Conservation (phyloP, 2,113 vertebrate genomes). For the Dasyurus viverrinus region DNA sequence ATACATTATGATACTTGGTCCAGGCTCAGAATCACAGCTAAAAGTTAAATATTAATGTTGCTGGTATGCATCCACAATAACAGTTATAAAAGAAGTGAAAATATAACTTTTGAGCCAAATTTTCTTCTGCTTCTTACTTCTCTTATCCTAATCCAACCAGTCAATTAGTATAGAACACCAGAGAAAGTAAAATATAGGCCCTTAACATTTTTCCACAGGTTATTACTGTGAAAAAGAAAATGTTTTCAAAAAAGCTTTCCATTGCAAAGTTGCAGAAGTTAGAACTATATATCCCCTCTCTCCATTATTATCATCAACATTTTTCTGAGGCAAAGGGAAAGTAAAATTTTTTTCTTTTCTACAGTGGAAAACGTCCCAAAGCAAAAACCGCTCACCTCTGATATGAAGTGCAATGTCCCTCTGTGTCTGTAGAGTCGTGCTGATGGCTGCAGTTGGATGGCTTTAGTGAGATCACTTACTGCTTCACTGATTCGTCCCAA, state of each 20-base stretch:
- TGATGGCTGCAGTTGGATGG: slow-evolving; percentile 95
- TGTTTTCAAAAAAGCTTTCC: neutral
- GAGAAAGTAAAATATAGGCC: neutral
- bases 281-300: neutral
- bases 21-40: slow-evolving; percentile 4
- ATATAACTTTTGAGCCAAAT: neutral
- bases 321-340: neutral
- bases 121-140: neutral
- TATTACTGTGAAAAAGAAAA: slow-evolving; percentile 40
- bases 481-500: slow-evolving; percentile 96
- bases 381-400: slow-evolving; percentile 88
- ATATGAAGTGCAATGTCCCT: slow-evolving; percentile 96
- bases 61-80: neutral
- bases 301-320: neutral
- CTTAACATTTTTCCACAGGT: neutral
- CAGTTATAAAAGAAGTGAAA: neutral
- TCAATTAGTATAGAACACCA: neutral
- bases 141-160: neutral
- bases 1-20: neutral
- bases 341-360: neutral
- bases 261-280: neutral
- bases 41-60: neutral
- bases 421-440: slow-evolving; percentile 95
- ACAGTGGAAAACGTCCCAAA: neutral
- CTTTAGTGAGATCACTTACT: slow-evolving; percentile 94